Base-by-base conservation (phyloP, 2,888 invertebrate species). In the Amblyjoppa proteus region DNA sequence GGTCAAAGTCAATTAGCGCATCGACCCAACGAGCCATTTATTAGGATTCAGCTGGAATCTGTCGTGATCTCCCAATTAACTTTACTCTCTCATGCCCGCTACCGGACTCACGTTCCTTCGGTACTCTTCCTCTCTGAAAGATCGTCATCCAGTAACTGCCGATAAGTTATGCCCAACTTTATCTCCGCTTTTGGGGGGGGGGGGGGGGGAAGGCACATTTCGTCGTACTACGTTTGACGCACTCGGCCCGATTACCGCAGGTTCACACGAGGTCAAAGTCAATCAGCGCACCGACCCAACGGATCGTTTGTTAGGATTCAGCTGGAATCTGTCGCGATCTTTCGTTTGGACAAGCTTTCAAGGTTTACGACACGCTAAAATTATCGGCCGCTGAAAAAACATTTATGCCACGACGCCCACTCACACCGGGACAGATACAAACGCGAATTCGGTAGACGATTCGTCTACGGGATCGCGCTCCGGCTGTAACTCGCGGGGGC, bases 221-320 rank as follows among this genome's bases (percentile, higher is more conserved):
- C 53, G 58, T 20, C 13, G 7, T 25, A 34, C 34, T 9, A 31
- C 38, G 66, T 56, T 51, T 66, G 49, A 58, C 41, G 25, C 34
- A 3, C 41, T 11, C 20, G 20, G 9, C 9, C 9, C 75, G 68
- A 56, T 80, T 41, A 11, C 76, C 68, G 38, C 51, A 34, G 74
- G 53, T 85, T 82, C 85, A 66, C 49, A 38, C 51, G 70, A 79
- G 82, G 82, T 85, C 85, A 85, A 79, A 85, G 79, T 82, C 85
- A 85, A 85, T 56, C 75, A 81, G 78, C 75, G 38, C 79, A 82
- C 73, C 71, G 76, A 85, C 85, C 82, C 71, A 71, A 58, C 75
- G 66, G 56, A 82, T 45, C 49, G 58, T 82, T 82, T 76, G 79
- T 71, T 25, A 75, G 51, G 68, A 76, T 82, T 79, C 75, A 49